These are phyloP conservation scores for Xenopus laevis DNA, from an alignment of 2,113 vertebrate species.

Conservation along the genomic window DNA sequence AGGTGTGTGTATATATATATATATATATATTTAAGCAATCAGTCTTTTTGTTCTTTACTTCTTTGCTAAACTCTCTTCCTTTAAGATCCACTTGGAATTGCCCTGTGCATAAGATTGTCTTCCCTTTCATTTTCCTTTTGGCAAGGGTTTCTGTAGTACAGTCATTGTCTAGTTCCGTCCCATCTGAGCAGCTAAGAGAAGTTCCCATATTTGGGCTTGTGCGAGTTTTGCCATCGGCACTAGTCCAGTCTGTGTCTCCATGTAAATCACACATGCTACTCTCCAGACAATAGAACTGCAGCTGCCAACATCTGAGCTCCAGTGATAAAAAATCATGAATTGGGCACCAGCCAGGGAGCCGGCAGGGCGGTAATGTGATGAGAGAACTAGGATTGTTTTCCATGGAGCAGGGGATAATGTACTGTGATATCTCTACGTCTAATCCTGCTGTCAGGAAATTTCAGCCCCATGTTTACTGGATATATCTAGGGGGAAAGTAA, in stretches of 20 bases:
- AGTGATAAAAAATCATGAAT: slow-evolving; percentile 35
- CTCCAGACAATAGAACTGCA: slow-evolving; percentile 32
- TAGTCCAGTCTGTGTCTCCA: slow-evolving; percentile 16
- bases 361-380: not conserved
- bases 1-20: no score
- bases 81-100: not conserved
- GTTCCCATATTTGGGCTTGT: slow-evolving; percentile 42
- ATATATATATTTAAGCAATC: no score
- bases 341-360: slow-evolving; percentile 30
- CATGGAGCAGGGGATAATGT: not conserved
- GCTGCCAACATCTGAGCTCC: slow-evolving; percentile 38
- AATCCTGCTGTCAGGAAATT: no score
- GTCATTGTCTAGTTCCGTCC: slow-evolving; percentile 14
- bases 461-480: no score
- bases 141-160: slow-evolving; percentile 19
- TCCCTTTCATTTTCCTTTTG: slow-evolving; percentile 19
- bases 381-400: slow-evolving; percentile 4
- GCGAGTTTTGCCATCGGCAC: slow-evolving; percentile 28
- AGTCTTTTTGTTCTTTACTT: not conserved
- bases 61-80: not conserved
- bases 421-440: no score
- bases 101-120: not conserved
- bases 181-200: slow-evolving; percentile 29
- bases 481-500: no score
- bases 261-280: slow-evolving; percentile 40